These are phyloP conservation scores for Drosophila mayri DNA, from an alignment of 1,140 invertebrate genomes.

Conservation along the genomic window DNA sequence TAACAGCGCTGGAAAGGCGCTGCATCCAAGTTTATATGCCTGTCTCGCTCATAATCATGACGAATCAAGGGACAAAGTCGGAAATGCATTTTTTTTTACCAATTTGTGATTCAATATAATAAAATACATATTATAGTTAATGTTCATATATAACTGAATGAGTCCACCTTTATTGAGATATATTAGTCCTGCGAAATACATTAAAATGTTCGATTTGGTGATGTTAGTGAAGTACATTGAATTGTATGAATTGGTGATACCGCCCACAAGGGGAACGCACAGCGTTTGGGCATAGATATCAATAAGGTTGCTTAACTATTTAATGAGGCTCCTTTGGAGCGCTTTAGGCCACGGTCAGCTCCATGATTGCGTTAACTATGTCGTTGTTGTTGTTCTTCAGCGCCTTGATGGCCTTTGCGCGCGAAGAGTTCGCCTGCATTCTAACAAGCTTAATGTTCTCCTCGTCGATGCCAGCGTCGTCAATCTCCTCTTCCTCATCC, in stretches of 20 bases:
- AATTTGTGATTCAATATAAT: background rate
- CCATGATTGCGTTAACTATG: conserved; percentile 97
- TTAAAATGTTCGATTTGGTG: no score
- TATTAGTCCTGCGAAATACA: conserved; percentile 41
- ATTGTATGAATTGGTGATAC: conserved; percentile 48
- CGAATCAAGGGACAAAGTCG: background rate
- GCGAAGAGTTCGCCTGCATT: conserved; percentile 97
- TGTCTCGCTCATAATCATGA: background rate
- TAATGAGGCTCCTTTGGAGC: conserved; percentile 49
- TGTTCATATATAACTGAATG: background rate
- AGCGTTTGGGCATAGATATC: conserved; percentile 14
- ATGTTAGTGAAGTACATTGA: no score
- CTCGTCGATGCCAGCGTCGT: conserved; percentile 97
- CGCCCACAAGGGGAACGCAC: conserved; percentile 21
- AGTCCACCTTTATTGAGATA: conserved; percentile 64
- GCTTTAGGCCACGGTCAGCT: conserved; percentile 85
- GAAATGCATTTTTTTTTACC: background rate
- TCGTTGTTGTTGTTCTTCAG: conserved; percentile 98
- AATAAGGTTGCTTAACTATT: no score
- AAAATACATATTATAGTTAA: background rate
- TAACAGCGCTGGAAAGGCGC: no score
- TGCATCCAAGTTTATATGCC: background rate
- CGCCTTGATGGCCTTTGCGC: conserved; percentile 96
- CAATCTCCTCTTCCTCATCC: conserved; percentile 93
- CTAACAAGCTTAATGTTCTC: conserved; percentile 99